Evolutionary conservation across 1,140 invertebrate species (phyloP), one percentile per base, ranked within the genome.

Genomic region (Rhagoletis pomonella): DNA sequence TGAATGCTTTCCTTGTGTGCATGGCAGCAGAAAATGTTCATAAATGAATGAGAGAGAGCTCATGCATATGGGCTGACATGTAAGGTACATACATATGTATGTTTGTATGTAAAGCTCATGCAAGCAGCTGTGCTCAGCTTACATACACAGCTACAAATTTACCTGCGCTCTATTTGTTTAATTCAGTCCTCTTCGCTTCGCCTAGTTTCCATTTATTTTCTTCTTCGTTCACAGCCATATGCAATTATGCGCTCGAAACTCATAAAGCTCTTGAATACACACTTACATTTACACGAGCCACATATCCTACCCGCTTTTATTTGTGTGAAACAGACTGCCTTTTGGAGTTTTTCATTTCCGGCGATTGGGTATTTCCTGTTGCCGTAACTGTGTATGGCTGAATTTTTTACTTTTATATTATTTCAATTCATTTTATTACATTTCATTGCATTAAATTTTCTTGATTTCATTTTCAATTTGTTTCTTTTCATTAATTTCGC

Each of bases 1-100:
- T 1, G 10, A 55, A 7, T 55, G 29, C 29, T 29, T 29, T 29
- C 29, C 29, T 14, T 73, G 42, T 73, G 67, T 39, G 44, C 42
- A 73, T 44, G 39, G 39, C 67, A 73, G 67, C 42, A 73, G 67
- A 73, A 73, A 73, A 73, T 73, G 14, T 73, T 73, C 42, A 73
- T 73, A 73, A 73, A 73, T 73, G 17, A 73, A 73, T 73, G 67
- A 29, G 29, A 29, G 29, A 29, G 29, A 73, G 67, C 67, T 73
- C 67, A 44, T 73, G 67, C 39, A 73, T 17, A 73, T 42, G 39
- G 67, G 67, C 39, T 73, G 42, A 1, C 64, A 5, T 12, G 39
- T 67, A 67, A 12, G 19, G 64, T 67, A 29, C 29, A 29, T 67
- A n/a, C 17, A 62, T 62, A 17, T 62, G 64, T 10, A 39, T 12